A percentile compares a stretch with the other conserved stretches of the same genome.
These are phyloP conservation scores for Carcharodon carcharias DNA, from an alignment of 2,797 vertebrate species.

Conservation along the genomic window DNA sequence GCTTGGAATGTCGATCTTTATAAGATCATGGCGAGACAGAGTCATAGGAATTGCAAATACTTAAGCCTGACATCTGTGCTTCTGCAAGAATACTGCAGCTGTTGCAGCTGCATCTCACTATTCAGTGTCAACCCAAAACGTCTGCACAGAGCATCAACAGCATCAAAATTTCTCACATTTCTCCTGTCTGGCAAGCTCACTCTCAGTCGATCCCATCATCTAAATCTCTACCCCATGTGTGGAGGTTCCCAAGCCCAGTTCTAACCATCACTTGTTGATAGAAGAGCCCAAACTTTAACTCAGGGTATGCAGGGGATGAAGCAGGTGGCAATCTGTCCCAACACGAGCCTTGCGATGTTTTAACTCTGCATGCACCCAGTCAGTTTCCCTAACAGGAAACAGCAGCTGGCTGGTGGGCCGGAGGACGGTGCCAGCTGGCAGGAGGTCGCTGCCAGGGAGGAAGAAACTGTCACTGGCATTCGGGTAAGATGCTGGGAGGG, in stretches of 20 bases:
- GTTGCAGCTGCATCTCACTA: not conserved
- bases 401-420: not conserved
- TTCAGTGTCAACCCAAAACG: slow-evolving; percentile 17
- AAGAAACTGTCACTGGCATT: not conserved
- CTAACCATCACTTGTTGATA: not conserved
- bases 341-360: not conserved
- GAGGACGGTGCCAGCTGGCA: not conserved
- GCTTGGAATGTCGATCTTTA: slow-evolving; percentile 8
- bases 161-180: not conserved
- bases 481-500: not conserved
- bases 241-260: not conserved
- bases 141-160: not conserved
- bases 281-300: not conserved
- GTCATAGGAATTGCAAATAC: not conserved
- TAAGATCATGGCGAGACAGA: slow-evolving; percentile 18
- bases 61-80: slow-evolving; percentile 16
- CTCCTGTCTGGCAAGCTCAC: not conserved
- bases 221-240: not conserved
- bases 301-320: not conserved
- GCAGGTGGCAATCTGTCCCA: not conserved
- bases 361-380: not conserved
- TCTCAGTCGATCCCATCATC: not conserved
- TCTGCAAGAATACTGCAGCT: not conserved
- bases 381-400: not conserved
- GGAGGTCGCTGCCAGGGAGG: not conserved